Conservation (phyloP, 1,140 invertebrate genomes). For the Brachionus angularis region DNA sequence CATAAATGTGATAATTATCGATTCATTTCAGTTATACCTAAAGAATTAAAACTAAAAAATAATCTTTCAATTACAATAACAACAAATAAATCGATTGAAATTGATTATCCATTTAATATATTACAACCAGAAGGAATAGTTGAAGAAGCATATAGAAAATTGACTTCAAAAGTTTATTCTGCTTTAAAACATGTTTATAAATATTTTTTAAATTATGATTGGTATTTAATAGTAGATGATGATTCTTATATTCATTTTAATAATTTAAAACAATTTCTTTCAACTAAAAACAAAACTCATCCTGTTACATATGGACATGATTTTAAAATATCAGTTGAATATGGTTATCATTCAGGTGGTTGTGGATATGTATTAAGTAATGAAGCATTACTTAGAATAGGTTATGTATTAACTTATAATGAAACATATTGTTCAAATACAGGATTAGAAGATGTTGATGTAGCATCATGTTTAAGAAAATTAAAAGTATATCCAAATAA, state of each 20-base stretch:
- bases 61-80: no score
- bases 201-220: no score
- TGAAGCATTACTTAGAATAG: not conserved
- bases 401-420: not conserved
- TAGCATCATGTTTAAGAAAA: slow-evolving; percentile 6
- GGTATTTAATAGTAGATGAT: slow-evolving; percentile 90
- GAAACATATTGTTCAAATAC: slow-evolving; percentile 26
- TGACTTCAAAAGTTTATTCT: no score
- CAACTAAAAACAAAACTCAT: slow-evolving; percentile 45
- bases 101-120: no score
- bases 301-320: slow-evolving; percentile 45
- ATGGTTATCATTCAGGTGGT: slow-evolving; percentile 45
- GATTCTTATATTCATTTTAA: slow-evolving; percentile 72
- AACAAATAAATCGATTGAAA: no score
- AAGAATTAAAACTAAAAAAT: no score
- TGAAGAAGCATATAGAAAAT: no score
- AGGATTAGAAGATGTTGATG: slow-evolving; percentile 31
- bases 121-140: no score
- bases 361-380: slow-evolving; percentile 52
- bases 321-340: not conserved
- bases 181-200: no score
- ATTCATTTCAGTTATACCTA: no score
- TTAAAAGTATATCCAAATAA: not conserved
- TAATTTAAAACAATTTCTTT: slow-evolving; percentile 56
- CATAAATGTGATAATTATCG: no score